A percentile compares a stretch with the other conserved stretches of the same genome.
Conservation (phyloP, 2,113 vertebrate genomes). For the Phoxinus phoxinus region DNA sequence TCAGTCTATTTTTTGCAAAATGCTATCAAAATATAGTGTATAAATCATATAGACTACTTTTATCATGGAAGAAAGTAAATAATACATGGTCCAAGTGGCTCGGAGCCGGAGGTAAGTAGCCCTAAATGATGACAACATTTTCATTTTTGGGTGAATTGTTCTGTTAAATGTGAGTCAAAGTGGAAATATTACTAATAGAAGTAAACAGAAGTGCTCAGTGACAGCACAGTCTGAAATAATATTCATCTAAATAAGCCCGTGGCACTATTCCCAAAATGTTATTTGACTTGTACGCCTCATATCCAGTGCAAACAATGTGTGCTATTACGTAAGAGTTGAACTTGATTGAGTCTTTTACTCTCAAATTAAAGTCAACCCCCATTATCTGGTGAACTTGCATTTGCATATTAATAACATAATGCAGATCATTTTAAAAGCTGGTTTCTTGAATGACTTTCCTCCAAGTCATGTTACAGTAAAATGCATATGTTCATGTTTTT, state of each 20-base stretch:
- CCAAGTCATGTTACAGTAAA: neutral
- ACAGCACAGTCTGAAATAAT: neutral
- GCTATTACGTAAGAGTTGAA: neutral
- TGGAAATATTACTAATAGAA: neutral
- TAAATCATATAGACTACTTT: neutral
- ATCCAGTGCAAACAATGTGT: neutral
- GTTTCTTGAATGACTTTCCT: neutral
- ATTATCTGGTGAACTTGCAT: neutral
- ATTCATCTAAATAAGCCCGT: neutral
- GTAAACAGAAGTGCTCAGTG: neutral
- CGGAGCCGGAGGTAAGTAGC: no score
- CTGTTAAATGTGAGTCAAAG: neutral
- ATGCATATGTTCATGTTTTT: neutral
- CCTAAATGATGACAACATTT: neutral
- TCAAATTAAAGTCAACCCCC: neutral
- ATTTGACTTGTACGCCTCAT: neutral
- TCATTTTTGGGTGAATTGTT: neutral
- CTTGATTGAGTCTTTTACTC: neutral
- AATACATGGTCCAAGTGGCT: neutral
- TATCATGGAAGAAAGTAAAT: neutral
- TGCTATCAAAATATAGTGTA: neutral
- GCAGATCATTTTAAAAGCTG: neutral
- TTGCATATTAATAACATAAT: slow-evolving; percentile 4
- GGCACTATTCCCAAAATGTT: neutral
- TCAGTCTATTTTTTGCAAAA: no score